Conservation (phyloP, 2,797 vertebrate genomes). For the Amphiprion clarkii region DNA sequence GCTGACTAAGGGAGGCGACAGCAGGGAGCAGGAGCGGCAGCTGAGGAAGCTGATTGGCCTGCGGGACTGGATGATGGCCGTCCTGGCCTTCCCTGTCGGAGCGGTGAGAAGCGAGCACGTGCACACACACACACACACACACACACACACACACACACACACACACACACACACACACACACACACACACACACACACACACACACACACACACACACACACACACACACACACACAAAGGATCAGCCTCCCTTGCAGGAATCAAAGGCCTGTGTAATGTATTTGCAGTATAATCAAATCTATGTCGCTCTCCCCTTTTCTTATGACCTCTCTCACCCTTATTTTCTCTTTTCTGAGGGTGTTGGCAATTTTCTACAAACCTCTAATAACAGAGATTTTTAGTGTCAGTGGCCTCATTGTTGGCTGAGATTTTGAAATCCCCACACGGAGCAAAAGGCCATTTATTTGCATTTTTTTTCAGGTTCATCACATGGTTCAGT, state of each 20-base stretch:
- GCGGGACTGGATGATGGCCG: slow-evolving; percentile 96
- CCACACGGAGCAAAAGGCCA: too few relatives aligned
- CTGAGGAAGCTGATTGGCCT: slow-evolving; percentile 94
- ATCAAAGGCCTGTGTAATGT: slow-evolving; percentile 12
- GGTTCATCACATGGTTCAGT: too few relatives aligned
- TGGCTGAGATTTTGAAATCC: too few relatives aligned
- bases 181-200: slow-evolving; percentile 3
- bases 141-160: slow-evolving; percentile 5
- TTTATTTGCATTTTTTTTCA: too few relatives aligned
- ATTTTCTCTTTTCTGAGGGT: too few relatives aligned
- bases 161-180: not conserved
- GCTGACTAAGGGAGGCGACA: slow-evolving; percentile 93
- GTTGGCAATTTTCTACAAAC: too few relatives aligned
- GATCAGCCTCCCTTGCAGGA: slow-evolving; percentile 31
- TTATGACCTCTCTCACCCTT: too few relatives aligned
- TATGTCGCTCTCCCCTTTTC: too few relatives aligned
- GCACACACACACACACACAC: not conserved
- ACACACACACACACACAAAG: slow-evolving; percentile 1
- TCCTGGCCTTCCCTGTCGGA: slow-evolving; percentile 95
- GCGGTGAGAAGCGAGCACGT: slow-evolving; percentile 86
- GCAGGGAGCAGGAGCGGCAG: slow-evolving; percentile 94
- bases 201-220: not conserved
- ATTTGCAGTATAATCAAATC: too few relatives aligned
- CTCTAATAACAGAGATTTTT: too few relatives aligned
- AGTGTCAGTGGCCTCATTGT: too few relatives aligned